Percentiles rank a stretch among this genome's conserved stretches.
Conservation (phyloP, 2,888 invertebrate genomes). For the Drosophila paranaensis region DNA sequence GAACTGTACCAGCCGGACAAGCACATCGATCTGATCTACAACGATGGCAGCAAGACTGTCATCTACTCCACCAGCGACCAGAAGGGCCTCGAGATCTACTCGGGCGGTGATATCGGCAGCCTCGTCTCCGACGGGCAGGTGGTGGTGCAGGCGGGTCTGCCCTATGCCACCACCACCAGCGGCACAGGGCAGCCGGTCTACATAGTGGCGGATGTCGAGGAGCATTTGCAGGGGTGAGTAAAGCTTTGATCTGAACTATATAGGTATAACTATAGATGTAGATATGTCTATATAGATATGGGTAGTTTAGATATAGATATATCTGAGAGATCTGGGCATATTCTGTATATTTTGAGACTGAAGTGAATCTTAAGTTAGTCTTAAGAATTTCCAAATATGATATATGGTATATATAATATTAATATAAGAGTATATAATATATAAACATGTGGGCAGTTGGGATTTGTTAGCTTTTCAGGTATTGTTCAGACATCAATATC, state of each 20-base stretch:
- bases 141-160: conserved; percentile 84
- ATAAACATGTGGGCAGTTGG: background rate
- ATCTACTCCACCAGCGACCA: conserved; percentile 92
- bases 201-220: conserved; percentile 84
- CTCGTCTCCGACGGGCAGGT: conserved; percentile 84
- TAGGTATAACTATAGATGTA: background rate
- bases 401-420: background rate
- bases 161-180: conserved; percentile 82
- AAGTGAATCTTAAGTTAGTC: background rate
- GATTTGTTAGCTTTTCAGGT: background rate
- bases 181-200: conserved; percentile 84
- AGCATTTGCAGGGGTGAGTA: conserved; percentile 84
- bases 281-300: too few relatives aligned
- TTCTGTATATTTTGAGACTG: background rate
- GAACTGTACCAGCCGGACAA: conserved; percentile 85
- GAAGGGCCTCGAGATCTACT: conserved; percentile 90
- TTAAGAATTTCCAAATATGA: background rate
- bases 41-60: conserved; percentile 93
- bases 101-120: conserved; percentile 84
- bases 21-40: conserved; percentile 93
- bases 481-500: too few relatives aligned
- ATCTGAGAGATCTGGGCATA: background rate
- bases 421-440: background rate
- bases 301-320: background rate
- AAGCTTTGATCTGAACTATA: background rate